These are phyloP conservation scores for Polypedilum pembai DNA, from an alignment of 1,140 invertebrate species.

Conservation along the genomic window DNA sequence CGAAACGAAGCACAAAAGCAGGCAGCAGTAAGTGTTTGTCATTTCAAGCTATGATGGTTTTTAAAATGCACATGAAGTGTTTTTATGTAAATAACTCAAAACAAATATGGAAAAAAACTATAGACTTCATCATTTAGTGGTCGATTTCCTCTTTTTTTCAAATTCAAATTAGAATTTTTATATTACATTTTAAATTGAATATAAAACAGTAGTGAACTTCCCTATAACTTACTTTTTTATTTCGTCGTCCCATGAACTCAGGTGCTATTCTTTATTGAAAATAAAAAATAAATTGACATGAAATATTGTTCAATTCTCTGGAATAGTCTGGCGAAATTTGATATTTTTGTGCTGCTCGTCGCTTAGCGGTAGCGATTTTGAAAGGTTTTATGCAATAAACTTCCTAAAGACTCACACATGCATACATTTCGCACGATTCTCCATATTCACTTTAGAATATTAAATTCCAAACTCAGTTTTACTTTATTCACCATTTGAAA, in stretches of 20 bases:
- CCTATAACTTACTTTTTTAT: not conserved
- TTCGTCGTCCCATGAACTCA: not conserved
- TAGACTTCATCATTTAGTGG: not conserved
- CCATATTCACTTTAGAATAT: too few relatives aligned
- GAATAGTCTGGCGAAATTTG: slow-evolving; percentile 16
- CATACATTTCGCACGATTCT: too few relatives aligned
- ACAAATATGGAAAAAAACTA: not conserved
- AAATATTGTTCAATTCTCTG: slow-evolving; percentile 19
- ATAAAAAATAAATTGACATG: not conserved
- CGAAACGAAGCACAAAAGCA: slow-evolving; percentile 8
- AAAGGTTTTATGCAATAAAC: not conserved
- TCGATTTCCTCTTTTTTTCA: not conserved
- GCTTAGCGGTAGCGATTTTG: not conserved
- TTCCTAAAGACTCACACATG: not conserved
- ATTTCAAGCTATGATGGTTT: slow-evolving; percentile 18
- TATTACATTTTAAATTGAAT: not conserved
- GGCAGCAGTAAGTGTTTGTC: not conserved
- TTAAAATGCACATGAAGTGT: slow-evolving; percentile 18
- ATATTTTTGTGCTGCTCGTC: not conserved
- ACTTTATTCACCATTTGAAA: not conserved
- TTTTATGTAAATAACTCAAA: slow-evolving; percentile 16
- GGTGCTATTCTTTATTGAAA: not conserved
- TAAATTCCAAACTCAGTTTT: not conserved
- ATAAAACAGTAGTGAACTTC: not conserved
- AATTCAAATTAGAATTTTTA: slow-evolving; percentile 7